Evolutionary conservation across 2,888 invertebrate genomes (phyloP), one percentile per base, ranked within the genome.

Genomic region (Zhengitettix transpicula): DNA sequence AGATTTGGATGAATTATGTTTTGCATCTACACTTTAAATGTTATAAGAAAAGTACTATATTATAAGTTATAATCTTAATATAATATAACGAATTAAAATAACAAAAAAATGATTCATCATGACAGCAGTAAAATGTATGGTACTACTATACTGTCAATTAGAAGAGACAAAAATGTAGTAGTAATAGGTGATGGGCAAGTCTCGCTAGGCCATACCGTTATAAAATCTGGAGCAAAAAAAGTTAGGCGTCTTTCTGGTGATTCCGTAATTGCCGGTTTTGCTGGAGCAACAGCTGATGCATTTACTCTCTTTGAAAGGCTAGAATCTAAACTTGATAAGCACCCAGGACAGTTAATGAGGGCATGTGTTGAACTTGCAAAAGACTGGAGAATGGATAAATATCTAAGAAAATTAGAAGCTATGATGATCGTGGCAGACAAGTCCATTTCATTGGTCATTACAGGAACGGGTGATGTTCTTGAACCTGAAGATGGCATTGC

Each of bases 231-330:
- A 10, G 52, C n/a, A n/a, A 52, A 59, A 59, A 59, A 59, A 57
- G 60, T 59, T 9, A 9, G 60, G 8, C 56, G 57, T 15, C 58
- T 59, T 9, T 59, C 9, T 15, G 15, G 40, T 28, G 58, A 17
- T n/a, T 11, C 9, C n/a, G 51, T 59, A 9, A 57, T 59, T 51
- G 60, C 60, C n/a, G 60, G 60, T 17, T 59, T 59, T 59, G 60
- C 60, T 12, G 60, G 60, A 9, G 42, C 16, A 9, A 59, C 60
- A 12, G 60, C 60, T 9, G 60, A 59, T 59, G 60, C 60, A 9
- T 59, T 59, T 42, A 59, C 60, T 17, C 51, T 59, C 10, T 59
- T 59, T 15, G 60, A 59, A 59, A 10, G 42, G 16, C 47, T 59
- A 11, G 60, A 59, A 59, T 9, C 12, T 10, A 59, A 59, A 40